These are phyloP conservation scores for Macrosoma leucophasiata DNA, from an alignment of 2,888 invertebrate species.

Conservation along the genomic window DNA sequence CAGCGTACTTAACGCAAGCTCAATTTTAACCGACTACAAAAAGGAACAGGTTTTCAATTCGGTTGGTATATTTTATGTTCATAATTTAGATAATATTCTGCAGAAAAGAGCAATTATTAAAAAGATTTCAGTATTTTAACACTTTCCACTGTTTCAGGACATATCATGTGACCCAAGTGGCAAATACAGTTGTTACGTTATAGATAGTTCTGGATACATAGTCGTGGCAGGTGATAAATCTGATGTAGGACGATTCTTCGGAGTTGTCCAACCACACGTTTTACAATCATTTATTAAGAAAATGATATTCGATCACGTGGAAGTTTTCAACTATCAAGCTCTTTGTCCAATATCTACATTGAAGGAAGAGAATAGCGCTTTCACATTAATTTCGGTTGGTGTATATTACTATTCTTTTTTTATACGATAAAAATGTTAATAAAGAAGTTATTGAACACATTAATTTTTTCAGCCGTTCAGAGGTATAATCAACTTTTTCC, in stretches of 20 bases:
- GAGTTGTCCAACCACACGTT: conserved; percentile 85
- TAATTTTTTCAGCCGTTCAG: conserved; percentile 50
- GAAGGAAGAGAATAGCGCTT: conserved; percentile 37
- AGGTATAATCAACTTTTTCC: conserved; percentile 42
- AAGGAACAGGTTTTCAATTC: too few relatives aligned
- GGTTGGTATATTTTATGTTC: too few relatives aligned
- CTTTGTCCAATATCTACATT: conserved; percentile 72
- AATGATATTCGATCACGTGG: conserved; percentile 83
- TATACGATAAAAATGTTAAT: conserved; percentile 1
- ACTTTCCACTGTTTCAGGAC: conserved; percentile 46
- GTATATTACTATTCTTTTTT: not conserved
- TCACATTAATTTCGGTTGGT: conserved; percentile 45
- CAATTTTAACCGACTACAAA: too few relatives aligned
- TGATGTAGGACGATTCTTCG: conserved; percentile 90
- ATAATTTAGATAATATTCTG: too few relatives aligned
- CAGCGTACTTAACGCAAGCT: too few relatives aligned
- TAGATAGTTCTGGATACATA: conserved; percentile 94
- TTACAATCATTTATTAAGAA: conserved; percentile 84
- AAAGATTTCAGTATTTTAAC: conserved; percentile 2
- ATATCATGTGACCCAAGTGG: conserved; percentile 65
- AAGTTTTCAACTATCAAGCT: conserved; percentile 91
- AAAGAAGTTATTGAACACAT: conserved; percentile 5
- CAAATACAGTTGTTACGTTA: conserved; percentile 86
- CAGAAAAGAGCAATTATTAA: too few relatives aligned
- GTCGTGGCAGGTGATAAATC: conserved; percentile 80